Evolutionary conservation across 2,113 vertebrate species (phyloP), one percentile per base, ranked within the genome.

Genomic region (Neogobius melanostomus): DNA sequence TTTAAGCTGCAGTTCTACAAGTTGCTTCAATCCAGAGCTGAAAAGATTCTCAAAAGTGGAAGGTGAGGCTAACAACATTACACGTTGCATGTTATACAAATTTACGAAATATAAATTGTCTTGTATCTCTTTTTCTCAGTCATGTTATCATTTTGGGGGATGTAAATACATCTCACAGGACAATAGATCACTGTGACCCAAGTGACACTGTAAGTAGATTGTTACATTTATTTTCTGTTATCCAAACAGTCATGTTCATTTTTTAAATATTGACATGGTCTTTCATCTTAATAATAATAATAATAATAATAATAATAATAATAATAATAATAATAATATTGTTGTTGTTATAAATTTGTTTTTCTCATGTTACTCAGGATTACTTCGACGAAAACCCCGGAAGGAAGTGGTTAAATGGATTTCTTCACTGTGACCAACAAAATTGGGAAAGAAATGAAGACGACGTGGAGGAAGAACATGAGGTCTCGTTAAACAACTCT

Each of bases 101-200:
- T 43, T n/a, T 9, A 7, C 4, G 8, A 61, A n/a, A 7, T 45
- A n/a, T 8, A 45, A 36, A 36, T 36, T 8, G 8, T 7, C 36
- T 15, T 60, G 42, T 21, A 16, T 44, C 8, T 64, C 62, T 12
- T 48, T 11, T 16, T 64, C 7, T 11, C n/a, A 97, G 96, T 75
- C 92, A 93, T 53, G 95, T 97, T 62, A 94, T 97, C 51, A 87
- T 97, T 81, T 85, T 97, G 82, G 95, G 95, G 63, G 96, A 97
- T 71, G 82, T 97, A 64, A 97, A 97, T 71, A 96, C 94, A 16
- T 95, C 95, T 57, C 95, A 97, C 57, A 89, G 82, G 54, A 91
- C 76, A 21, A 93, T 96, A 77, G 95, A 97, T 83, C 94, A 96
- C 86, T 96, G 96, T 82, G 93, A 97, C 73, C 93, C 95, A 36